A percentile compares a stretch with the other conserved stretches of the same genome.
These are phyloP conservation scores for Heliothis subflexa DNA, from an alignment of 1,140 invertebrate genomes.

Conservation along the genomic window DNA sequence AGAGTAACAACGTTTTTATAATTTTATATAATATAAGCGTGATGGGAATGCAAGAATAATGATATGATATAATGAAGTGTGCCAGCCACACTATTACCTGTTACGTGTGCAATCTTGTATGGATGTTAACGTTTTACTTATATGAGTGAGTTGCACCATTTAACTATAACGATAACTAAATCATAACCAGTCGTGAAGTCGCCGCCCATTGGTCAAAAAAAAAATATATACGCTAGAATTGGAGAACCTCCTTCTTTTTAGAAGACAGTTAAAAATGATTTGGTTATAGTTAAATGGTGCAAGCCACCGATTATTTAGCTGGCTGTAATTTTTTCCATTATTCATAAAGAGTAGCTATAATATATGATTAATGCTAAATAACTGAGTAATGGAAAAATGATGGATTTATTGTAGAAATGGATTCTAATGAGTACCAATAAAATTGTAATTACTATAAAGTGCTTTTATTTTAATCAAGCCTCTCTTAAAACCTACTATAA, in stretches of 20 bases:
- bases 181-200: no score
- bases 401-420: no score
- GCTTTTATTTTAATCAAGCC: no score
- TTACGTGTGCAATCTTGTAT: constrained; percentile 33
- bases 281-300: no score
- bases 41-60: constrained; percentile 2
- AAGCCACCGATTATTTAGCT: no score
- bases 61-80: constrained; percentile 19
- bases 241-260: no score
- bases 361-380: no score
- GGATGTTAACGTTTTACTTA: constrained; percentile 1
- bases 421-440: not conserved
- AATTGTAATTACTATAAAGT: constrained; percentile 7
- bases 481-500: no score
- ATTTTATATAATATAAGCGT: constrained; percentile 29
- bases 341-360: no score
- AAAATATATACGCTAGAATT: not conserved
- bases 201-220: not conserved
- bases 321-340: no score
- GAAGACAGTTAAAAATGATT: no score
- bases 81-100: constrained; percentile 19
- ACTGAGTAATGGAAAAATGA: no score
- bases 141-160: not conserved
- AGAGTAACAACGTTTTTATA: constrained; percentile 32
- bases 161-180: not conserved